Percentiles rank a stretch among this genome's conserved stretches.
Conservation (phyloP, 1,140 invertebrate species). For the Monomorium pharaonis region DNA sequence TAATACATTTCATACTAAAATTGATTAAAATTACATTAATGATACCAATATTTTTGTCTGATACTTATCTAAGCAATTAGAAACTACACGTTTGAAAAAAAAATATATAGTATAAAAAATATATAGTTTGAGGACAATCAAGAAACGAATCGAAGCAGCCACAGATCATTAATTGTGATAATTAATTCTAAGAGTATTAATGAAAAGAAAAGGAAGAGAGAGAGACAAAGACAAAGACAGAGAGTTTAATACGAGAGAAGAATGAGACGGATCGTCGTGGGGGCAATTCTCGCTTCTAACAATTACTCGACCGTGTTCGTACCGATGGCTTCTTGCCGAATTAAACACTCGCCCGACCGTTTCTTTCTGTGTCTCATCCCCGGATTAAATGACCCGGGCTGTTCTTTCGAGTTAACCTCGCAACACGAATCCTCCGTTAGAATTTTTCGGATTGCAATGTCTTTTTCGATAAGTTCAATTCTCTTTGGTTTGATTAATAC, state of each 20-base stretch:
- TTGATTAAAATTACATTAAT: neutral
- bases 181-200: slow-evolving; percentile 73
- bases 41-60: neutral
- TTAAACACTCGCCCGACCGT: slow-evolving; percentile 5
- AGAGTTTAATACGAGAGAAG: slow-evolving; percentile 5
- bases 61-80: neutral
- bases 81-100: neutral
- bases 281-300: slow-evolving; percentile 61
- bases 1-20: neutral
- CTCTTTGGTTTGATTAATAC: neutral
- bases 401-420: slow-evolving; percentile 14
- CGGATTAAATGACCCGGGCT: slow-evolving; percentile 10
- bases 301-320: slow-evolving; percentile 11
- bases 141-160: slow-evolving; percentile 30
- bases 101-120: too few species aligned
- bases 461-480: neutral
- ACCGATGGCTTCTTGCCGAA: slow-evolving; percentile 4
- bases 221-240: neutral
- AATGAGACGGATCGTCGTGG: slow-evolving; percentile 33
- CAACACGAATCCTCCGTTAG: slow-evolving; percentile 15
- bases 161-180: slow-evolving; percentile 61
- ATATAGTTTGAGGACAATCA: slow-evolving; percentile 22
- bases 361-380: neutral
- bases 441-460: neutral
- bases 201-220: neutral